Base-by-base conservation (phyloP, 1,140 invertebrate genomes). In the Drosophila ambigua region DNA sequence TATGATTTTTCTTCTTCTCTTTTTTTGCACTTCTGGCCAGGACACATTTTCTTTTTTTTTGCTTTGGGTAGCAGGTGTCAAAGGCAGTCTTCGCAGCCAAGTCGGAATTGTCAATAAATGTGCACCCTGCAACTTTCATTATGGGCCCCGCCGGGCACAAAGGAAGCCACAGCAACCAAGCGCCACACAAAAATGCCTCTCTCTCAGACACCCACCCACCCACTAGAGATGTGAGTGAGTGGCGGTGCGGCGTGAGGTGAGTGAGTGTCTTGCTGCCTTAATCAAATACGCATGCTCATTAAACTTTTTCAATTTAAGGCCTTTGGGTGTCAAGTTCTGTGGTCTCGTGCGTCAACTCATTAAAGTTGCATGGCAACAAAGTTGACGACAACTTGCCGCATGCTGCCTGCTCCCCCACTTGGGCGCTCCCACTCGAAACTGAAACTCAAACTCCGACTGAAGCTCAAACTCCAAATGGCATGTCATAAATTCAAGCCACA, bases 331-430 rank as follows among this genome's bases (percentile, higher is more conserved):
- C 81, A 78, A 81, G 82, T 81, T 82, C 44, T 87, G 82, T 41
- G 78, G 82, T 78, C 74, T 74, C 74, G 62, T 67, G 78, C 79
- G 78, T 64, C 78, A 76, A 78, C 83, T 85, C 74, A 85, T 85
- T 85, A 85, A 85, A 87, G 83, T 85, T 85, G 83, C 82, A 85
- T 82, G 74, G 57, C 82, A 79, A 87, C 79, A 82, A 85, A 85
- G 74, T 85, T 85, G 61, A 24, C 54, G 53, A 60, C 57, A 77
- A 78, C 77, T 78, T 78, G 61, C 50, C 64, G 64, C 39, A 20
- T 23, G 23, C 23, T 4, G 64, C 39, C 20, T 23, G 23, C 23
- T 4, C 2, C 54, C 26, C 49, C 49, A 48, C 28, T 9, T 43
- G n/a, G n/a, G 16, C 41, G 35, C 50, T 23, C 43, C 43, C 31